A percentile compares a stretch with the other conserved stretches of the same genome.
These are phyloP conservation scores for Tenebrosternarchus preto DNA, from an alignment of 2,113 vertebrate species.

Conservation along the genomic window DNA sequence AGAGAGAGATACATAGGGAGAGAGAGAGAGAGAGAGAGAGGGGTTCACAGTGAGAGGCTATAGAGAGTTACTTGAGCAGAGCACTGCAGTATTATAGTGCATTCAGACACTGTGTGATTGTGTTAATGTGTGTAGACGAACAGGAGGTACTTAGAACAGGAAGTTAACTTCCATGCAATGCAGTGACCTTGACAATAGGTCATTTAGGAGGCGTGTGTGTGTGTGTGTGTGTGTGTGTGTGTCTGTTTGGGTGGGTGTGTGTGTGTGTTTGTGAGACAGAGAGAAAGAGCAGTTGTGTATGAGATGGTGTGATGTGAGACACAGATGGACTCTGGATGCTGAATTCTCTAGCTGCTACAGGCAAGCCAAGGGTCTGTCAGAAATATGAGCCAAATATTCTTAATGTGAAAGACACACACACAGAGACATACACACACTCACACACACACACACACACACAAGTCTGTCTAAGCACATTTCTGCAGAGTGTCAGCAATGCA, in stretches of 20 bases:
- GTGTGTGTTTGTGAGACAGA: neutral
- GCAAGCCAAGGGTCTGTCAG: slow-evolving; percentile 48
- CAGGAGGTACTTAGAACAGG: neutral
- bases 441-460: slow-evolving; percentile 44
- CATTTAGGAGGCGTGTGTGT: slow-evolving; percentile 30
- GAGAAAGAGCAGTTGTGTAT: neutral
- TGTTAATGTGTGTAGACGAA: slow-evolving; percentile 4
- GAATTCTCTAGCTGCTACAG: slow-evolving; percentile 39
- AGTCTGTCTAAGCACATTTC: slow-evolving; percentile 41
- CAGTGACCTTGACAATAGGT: slow-evolving; percentile 48
- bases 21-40: neutral
- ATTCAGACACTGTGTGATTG: slow-evolving; percentile 10
- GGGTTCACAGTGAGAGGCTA: slow-evolving; percentile 25
- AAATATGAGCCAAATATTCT: slow-evolving; percentile 42
- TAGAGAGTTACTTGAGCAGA: slow-evolving; percentile 39
- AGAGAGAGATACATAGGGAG: slow-evolving; percentile 15
- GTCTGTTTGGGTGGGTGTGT: slow-evolving; percentile 2
- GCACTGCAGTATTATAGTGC: slow-evolving; percentile 41
- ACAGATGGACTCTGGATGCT: slow-evolving; percentile 43
- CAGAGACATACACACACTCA: slow-evolving; percentile 29
- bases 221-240: slow-evolving; percentile 24
- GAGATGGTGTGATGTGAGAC: slow-evolving; percentile 43
- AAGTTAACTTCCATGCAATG: slow-evolving; percentile 16
- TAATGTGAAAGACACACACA: slow-evolving; percentile 41
- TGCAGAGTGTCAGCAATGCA: slow-evolving; percentile 38